Evolutionary conservation across 1,140 invertebrate species (phyloP), one percentile per base, ranked within the genome.

Genomic region (Anastatus disparis): DNA sequence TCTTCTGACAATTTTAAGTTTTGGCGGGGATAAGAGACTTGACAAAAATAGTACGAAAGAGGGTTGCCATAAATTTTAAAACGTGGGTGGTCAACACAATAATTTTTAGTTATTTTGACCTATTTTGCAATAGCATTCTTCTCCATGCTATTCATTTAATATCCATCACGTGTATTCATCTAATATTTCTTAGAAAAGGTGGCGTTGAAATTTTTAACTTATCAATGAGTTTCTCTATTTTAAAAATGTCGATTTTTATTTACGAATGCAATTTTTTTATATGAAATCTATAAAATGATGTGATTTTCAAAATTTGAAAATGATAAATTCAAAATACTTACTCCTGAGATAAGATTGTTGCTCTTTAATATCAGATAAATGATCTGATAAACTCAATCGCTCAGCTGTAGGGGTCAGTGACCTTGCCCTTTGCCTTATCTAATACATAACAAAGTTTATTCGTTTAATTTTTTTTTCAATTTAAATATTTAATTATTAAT

Each of bases 1-100:
- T 59, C 58, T 50, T 27, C 38, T 40, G 40, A 55, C 15, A 22
- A 35, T 13, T 22, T 29, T n/a, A n/a, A n/a, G 22, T 15, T n/a
- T 26, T 63, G 48, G 48, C 56, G 61, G 62, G 68, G 64, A n/a
- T n/a, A n/a, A 68, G 42, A 64, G 27, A n/a, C 48, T 9, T 50
- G 75, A 77, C 77, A 50, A 79, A 80, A 81, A 81, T 81, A 81
- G 78, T 74, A 40, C 22, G 26, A 61, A 24, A 61, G 64, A 71
- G 52, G 74, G 68, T 74, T 74, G 64, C 50, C 50, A 62, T 52
- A 35, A 74, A 59, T 55, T 58, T 50, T 24, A 35, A 22, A 42
- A 72, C 50, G 73, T 75, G 53, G 68, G 72, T 74, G 63, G 74
- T 26, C 62, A 42, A 46, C 24, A 40, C 53, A 56, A 75, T 44